Evolutionary conservation across 2,113 vertebrate species (phyloP).

Genomic region (Tautogolabrus adspersus): DNA sequence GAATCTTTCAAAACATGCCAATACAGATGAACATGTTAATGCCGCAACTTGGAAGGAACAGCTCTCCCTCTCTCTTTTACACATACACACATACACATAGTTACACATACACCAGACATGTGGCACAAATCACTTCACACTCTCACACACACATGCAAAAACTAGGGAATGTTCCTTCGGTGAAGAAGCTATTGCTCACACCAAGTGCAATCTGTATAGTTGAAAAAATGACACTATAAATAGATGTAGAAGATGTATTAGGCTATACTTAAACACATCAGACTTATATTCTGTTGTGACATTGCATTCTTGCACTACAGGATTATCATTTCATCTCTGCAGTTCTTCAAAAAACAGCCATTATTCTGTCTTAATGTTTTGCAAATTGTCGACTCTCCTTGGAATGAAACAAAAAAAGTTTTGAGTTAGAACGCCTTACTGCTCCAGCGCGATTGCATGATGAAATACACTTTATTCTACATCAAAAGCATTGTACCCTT

Average conservation of each 20-base stretch:
- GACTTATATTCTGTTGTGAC: conserved; percentile 31
- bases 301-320: conserved; percentile 26
- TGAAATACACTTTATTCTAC: conserved; percentile 59
- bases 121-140: neutral
- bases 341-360: conserved; percentile 13
- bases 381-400: conserved; percentile 37
- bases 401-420: conserved; percentile 25
- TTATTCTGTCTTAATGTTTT: conserved; percentile 38
- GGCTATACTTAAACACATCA: conserved; percentile 8
- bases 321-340: conserved; percentile 35
- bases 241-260: neutral
- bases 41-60: neutral
- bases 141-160: neutral
- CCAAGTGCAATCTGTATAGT: conserved; percentile 23
- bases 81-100: neutral
- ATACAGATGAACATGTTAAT: too few relatives aligned
- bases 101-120: neutral
- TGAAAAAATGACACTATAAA: conserved; percentile 5
- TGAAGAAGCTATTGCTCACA: conserved; percentile 35
- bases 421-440: neutral
- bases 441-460: conserved; percentile 12
- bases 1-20: too few relatives aligned
- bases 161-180: neutral
- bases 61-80: conserved; percentile 11
- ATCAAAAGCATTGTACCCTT: conserved; percentile 40